Percentiles rank a stretch among this genome's conserved stretches.
Conservation (phyloP, 2,888 invertebrate species). For the Zaprionus lineosus region DNA sequence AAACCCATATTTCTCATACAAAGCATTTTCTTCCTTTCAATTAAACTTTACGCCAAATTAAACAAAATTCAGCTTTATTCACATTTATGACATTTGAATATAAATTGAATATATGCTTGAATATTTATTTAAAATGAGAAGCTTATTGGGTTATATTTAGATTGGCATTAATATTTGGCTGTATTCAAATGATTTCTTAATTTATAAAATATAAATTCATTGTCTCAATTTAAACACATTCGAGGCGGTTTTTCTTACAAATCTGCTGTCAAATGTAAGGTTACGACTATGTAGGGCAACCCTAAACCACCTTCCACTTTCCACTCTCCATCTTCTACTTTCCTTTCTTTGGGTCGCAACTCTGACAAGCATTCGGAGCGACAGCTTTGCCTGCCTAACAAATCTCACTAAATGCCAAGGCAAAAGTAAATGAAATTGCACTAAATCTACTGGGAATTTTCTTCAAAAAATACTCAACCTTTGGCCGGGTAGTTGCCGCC, state of each 20-base stretch:
- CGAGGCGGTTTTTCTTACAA: conserved; percentile 3
- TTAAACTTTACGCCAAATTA: too few relatives aligned
- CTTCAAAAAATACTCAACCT: conserved; percentile 61
- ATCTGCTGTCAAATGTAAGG: conserved; percentile 28
- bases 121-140: too few relatives aligned
- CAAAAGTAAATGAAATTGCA: conserved; percentile 80
- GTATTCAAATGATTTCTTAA: too few relatives aligned
- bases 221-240: background rate
- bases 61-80: too few relatives aligned
- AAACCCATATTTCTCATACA: too few relatives aligned
- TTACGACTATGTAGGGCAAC: conserved; percentile 10
- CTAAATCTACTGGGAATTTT: conserved; percentile 71
- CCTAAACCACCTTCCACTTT: conserved; percentile 1
- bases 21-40: too few relatives aligned
- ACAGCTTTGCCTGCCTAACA: conserved; percentile 50
- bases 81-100: too few relatives aligned
- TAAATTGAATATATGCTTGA: too few relatives aligned
- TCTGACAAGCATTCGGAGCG: conserved; percentile 47
- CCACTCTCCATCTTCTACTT: too few relatives aligned
- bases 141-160: too few relatives aligned
- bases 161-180: too few relatives aligned
- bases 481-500: conserved; percentile 42
- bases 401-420: conserved; percentile 76
- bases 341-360: conserved; percentile 4
- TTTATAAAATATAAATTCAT: too few relatives aligned